Base-by-base conservation (phyloP, 2,888 invertebrate genomes). In the Volucella zonaria region DNA sequence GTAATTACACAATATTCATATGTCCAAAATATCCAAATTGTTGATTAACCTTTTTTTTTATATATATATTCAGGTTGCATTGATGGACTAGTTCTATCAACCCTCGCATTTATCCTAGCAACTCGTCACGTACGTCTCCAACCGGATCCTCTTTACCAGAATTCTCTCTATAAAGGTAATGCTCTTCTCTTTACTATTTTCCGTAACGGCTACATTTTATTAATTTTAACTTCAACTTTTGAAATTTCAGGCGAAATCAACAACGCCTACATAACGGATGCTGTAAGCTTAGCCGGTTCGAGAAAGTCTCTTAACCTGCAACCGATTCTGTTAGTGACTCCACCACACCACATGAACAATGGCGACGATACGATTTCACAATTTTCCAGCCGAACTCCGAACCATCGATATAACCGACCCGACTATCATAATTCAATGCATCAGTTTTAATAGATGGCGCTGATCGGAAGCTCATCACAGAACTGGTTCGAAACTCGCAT, bases 81-180 rank as follows among this genome's bases (percentile, higher is more conserved):
- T 87, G 98, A 98, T 91, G 97, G 97, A 68, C 93, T 95, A 67
- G 97, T 97, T 82, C 93, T 98, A 86, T 95, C 98, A 0, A 95
- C 96, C 0, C 93, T 99, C 78, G 98, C 98, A 12, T 98, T 99
- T 92, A 97, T 98, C 88, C 93, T 99, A 87, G 98, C 98, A 43
- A 96, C 97, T 8, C 93, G 97, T 75, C 98, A 98, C 91, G 96
- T 97, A 15, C 94, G 96, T 74, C 93, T 97, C 62, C 96, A 96
- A 89, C 95, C 97, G 0, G 97, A 97, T 91, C 95, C 95, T 10
- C 94, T 94, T 49, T 95, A 95, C 91, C 95, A 95, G 87, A 94
- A 94, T 87, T 95, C 95, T 4, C 94, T 94, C 49, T 95, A 94
- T 90, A 95, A 95, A 93, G 95, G 95, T 94, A 88, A 76, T 31